Base-by-base conservation (phyloP, 1,140 invertebrate genomes). In the Drosophila ohnishii region DNA sequence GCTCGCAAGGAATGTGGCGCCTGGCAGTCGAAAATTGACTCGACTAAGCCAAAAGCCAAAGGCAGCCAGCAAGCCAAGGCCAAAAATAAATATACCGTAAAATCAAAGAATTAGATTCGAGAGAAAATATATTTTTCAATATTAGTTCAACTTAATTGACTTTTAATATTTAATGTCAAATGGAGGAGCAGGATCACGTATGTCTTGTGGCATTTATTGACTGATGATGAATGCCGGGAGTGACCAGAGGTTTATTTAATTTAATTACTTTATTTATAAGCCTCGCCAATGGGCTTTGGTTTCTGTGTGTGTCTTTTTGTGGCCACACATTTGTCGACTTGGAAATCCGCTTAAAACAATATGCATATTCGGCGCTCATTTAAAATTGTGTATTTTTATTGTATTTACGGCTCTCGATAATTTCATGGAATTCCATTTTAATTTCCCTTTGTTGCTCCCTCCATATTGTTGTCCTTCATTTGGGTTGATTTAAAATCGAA, bases 281-380 rank as follows among this genome's bases (percentile, higher is more conserved):
- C 40, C 59, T 55, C 60, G 62, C 71, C 56, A 60, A 40, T 59
- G 47, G 53, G 44, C 42, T 39, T 42, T 22, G 50, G 42, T 35
- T 44, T 48, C 35, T 62, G 58, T 34, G 62, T 45, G 53, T 67
- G 73, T 59, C 65, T 51, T 80, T 67, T 67, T 78, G 69, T 78
- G 78, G 65, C 75, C 82, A 72, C 80, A 77, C 40, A 71, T 83
- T 72, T 78, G 55, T 60, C 75, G 69, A 69, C 66, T 87, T 73
- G 67, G 50, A 60, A 82, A 86, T 72, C 78, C 83, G 82, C 77
- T 86, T 86, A 75, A 69, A 75, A 75, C 32, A 63, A 55, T 55
- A 32, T 50, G 53, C 73, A 65, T 66, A 56, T 45, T 44, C 28
- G 35, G 35, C n/a, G 14, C 40, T 16, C 58, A 40, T n/a, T 69